Percentiles rank a stretch among this genome's conserved stretches.
Evolutionary conservation across 2,113 vertebrate genomes (phyloP).

Genomic region (Elephantulus edwardii): DNA sequence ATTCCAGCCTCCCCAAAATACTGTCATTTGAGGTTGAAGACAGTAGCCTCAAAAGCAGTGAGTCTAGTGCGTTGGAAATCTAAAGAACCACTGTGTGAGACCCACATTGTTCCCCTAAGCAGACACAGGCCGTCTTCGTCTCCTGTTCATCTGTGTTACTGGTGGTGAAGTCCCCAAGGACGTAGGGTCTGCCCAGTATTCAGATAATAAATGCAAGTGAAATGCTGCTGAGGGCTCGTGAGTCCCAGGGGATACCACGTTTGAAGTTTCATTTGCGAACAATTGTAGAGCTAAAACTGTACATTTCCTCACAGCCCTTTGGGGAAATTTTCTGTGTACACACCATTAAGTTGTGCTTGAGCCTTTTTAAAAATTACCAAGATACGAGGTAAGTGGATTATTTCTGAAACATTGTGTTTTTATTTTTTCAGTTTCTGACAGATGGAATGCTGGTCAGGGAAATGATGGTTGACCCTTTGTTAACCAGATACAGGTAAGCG

Average conservation of each 20-base stretch:
- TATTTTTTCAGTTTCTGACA: slow-evolving; percentile 92
- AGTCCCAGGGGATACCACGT: not conserved
- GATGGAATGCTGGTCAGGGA: slow-evolving; percentile 98
- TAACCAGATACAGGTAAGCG: slow-evolving; percentile 96
- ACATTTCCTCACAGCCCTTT: not conserved
- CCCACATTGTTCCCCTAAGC: not conserved
- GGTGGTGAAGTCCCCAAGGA: not conserved
- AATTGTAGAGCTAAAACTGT: not conserved
- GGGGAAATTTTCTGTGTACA: not conserved
- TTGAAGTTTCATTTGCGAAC: not conserved
- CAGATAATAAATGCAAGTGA: not conserved
- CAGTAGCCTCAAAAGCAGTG: not conserved
- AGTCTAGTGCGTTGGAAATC: not conserved
- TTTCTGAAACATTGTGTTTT: slow-evolving; percentile 59
- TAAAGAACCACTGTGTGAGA: not conserved
- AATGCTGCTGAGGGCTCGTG: not conserved
- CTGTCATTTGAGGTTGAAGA: not conserved
- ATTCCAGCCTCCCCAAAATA: not conserved
- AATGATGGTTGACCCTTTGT: slow-evolving; percentile 98
- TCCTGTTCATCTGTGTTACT: not conserved
- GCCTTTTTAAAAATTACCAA: not conserved
- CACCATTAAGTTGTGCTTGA: not conserved
- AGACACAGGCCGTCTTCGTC: not conserved
- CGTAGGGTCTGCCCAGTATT: not conserved
- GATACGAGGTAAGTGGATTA: not conserved